Base-by-base conservation (phyloP, 1,140 invertebrate species). In the Whitmania pigra region DNA sequence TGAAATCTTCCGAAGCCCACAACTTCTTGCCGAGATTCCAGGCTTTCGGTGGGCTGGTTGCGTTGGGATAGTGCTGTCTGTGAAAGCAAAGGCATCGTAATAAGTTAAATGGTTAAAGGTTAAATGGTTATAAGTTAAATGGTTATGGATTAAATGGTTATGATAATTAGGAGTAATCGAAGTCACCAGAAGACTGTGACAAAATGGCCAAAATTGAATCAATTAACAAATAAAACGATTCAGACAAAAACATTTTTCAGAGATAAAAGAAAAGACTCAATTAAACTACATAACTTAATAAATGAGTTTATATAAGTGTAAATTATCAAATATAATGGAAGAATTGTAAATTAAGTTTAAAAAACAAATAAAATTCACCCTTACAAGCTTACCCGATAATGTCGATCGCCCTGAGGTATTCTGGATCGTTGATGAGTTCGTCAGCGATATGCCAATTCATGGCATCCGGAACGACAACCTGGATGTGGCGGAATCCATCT, bases 1-100 rank as follows among this genome's bases (percentile, higher is more conserved):
- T 79, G 72, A 79, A 82, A 72, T 82, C 80, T 75, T 82, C 81
- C 7, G 80, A 81, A 40, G 80, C 73, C 80, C 80, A 82, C 40
- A 82, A 75, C 11, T 25, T 25, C 43, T 70, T 70, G 6, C 43
- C 40, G 9, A 70, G 53, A n/a, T 22, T 25, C n/a, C 36, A 49
- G 29, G 69, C 69, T 22, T 25, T 25, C 4, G 40, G 4, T 17
- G 69, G 69, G 53, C 69, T 70, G 69, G 27, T 53, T 22, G 43
- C 69, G 20, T 49, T 49, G 27, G 69, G 69, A 27, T 70, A 70
- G 27, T 70, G 69, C 29, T 70, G 69, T n/a, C 69, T 70, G 7
- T 18, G 53, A 70, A 70, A 53, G 6, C n/a, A 70, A 31, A n/a
- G n/a, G n/a, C n/a, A n/a, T n/a, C n/a, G n/a, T n/a, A n/a, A n/a